These are phyloP conservation scores for Sclerurus mexicanus DNA, from an alignment of 2,113 vertebrate species.

Conservation along the genomic window DNA sequence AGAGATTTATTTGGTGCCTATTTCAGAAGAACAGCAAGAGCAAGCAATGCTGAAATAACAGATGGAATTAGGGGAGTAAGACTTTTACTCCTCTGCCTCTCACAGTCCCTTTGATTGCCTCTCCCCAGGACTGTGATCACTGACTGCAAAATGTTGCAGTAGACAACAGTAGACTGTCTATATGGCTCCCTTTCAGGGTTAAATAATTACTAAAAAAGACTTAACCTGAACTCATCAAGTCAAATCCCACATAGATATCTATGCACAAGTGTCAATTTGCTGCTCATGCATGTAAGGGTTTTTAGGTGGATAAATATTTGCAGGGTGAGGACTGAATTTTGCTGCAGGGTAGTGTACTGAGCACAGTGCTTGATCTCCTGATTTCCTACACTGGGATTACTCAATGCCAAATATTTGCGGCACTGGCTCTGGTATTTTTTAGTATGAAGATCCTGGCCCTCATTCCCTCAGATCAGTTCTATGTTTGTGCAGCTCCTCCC, in stretches of 20 bases:
- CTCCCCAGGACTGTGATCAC: not conserved
- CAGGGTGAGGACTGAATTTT: not conserved
- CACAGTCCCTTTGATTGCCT: not conserved
- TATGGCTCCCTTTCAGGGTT: not conserved
- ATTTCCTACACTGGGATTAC: not conserved
- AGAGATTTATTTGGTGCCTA: not conserved
- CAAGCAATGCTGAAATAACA: not conserved
- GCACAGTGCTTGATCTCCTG: not conserved
- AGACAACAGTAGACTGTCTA: not conserved
- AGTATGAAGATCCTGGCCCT: not conserved
- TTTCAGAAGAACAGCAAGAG: not conserved
- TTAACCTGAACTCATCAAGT: not conserved
- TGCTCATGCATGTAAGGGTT: fast-evolving
- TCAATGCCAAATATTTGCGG: not conserved
- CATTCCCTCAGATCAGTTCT: fast-evolving
- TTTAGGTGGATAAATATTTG: not conserved
- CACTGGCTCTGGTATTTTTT: not conserved
- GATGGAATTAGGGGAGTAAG: not conserved
- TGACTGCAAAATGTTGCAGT: not conserved
- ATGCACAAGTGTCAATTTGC: not conserved
- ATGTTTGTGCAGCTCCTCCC: fast-evolving
- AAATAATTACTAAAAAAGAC: not conserved
- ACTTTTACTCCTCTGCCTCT: not conserved
- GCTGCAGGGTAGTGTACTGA: not conserved
- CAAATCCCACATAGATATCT: fast-evolving